These are phyloP conservation scores for Drosophila meridiana DNA, from an alignment of 2,888 invertebrate species.

Conservation along the genomic window DNA sequence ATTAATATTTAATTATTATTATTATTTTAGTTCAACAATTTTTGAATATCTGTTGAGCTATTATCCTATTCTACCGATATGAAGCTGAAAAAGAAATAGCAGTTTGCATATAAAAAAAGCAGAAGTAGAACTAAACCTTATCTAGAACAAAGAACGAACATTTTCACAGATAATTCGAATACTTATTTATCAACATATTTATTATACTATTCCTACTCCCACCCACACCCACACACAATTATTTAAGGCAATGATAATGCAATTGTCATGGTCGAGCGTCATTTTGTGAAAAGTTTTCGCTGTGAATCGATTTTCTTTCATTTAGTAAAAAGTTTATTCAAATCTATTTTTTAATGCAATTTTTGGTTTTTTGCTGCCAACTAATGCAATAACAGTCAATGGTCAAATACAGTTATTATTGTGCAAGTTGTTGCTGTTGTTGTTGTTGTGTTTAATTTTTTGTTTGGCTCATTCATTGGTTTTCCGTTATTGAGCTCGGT, in stretches of 20 bases:
- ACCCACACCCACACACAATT: not conserved
- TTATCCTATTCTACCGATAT: too few relatives aligned
- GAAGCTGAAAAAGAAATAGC: too few relatives aligned
- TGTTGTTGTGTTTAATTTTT: not conserved
- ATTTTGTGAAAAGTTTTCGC: slow-evolving; percentile 61
- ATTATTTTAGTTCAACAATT: too few relatives aligned
- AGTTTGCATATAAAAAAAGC: too few relatives aligned
- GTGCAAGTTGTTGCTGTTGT: slow-evolving; percentile 43
- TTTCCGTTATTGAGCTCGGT: slow-evolving; percentile 51
- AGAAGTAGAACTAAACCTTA: too few relatives aligned
- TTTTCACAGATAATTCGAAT: too few relatives aligned
- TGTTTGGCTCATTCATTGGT: slow-evolving; percentile 25
- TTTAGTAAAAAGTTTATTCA: slow-evolving; percentile 20
- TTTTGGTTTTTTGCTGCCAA: slow-evolving; percentile 42
- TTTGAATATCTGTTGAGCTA: too few relatives aligned
- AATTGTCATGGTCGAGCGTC: slow-evolving; percentile 55
- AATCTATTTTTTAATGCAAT: slow-evolving; percentile 24
- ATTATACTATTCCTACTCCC: too few relatives aligned
- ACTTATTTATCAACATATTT: too few relatives aligned
- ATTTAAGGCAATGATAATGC: slow-evolving; percentile 48
- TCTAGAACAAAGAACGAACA: too few relatives aligned
- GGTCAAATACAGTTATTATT: slow-evolving; percentile 75
- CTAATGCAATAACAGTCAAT: slow-evolving; percentile 80
- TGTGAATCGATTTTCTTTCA: slow-evolving; percentile 30
- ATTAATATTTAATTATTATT: too few relatives aligned